Percentiles rank a stretch among this genome's conserved stretches.
These are phyloP conservation scores for Chroicocephalus ridibundus DNA, from an alignment of 2,113 vertebrate genomes.

Conservation along the genomic window DNA sequence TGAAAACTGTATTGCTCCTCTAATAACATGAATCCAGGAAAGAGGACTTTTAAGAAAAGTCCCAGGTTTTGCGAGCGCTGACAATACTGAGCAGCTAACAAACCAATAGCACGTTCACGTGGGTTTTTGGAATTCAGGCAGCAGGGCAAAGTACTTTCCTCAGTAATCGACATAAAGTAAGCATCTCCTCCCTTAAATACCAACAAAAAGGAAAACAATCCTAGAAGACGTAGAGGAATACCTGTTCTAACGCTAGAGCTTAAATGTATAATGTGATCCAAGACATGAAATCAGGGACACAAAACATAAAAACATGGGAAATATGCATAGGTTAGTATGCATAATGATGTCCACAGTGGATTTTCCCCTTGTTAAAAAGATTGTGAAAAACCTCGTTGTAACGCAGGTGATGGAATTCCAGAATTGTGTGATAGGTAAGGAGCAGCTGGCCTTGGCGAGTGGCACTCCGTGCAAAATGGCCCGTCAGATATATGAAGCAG, in stretches of 20 bases:
- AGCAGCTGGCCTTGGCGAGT: neutral
- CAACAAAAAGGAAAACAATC: neutral
- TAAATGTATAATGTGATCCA: neutral
- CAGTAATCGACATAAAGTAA: neutral
- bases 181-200: neutral
- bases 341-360: neutral
- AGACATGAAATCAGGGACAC: neutral
- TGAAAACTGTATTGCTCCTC: neutral
- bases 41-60: neutral
- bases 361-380: neutral
- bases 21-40: neutral
- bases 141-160: neutral
- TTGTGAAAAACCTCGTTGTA: neutral
- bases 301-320: neutral
- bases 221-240: neutral
- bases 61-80: neutral
- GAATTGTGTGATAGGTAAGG: neutral
- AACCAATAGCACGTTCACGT: fast-evolving
- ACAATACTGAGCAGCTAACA: neutral
- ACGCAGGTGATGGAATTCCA: neutral
- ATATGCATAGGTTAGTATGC: neutral
- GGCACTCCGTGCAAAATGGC: neutral
- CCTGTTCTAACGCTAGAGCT: neutral
- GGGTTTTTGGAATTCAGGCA: neutral
- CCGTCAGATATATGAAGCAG: neutral